Evolutionary conservation across 1,140 invertebrate species (phyloP).

Genomic region (Zaprionus capensis): DNA sequence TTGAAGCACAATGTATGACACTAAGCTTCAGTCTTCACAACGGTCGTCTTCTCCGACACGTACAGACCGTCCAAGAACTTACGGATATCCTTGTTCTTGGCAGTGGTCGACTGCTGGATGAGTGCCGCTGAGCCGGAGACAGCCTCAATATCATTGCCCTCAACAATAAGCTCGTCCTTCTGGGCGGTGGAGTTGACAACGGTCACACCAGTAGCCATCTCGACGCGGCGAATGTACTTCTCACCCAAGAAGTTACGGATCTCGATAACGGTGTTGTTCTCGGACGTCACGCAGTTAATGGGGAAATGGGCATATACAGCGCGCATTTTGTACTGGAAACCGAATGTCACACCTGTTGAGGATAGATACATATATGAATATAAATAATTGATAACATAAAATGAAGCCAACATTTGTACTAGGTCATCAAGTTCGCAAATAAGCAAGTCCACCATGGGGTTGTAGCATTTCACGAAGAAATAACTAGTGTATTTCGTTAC

Average conservation of each 20-base stretch:
- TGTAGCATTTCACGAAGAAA: too few species aligned
- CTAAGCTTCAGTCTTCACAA: slow-evolving; percentile 89
- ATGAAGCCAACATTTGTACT: background rate
- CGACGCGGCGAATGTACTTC: slow-evolving; percentile 97
- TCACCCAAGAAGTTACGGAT: slow-evolving; percentile 99
- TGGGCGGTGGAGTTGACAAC: slow-evolving; percentile 96
- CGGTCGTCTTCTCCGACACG: slow-evolving; percentile 98
- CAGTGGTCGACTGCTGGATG: slow-evolving; percentile 99
- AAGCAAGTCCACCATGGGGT: background rate
- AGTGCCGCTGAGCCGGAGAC: slow-evolving; percentile 99
- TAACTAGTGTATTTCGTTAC: too few species aligned
- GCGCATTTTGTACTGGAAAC: slow-evolving; percentile 99
- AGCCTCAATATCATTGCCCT: slow-evolving; percentile 99
- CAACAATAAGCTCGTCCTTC: slow-evolving; percentile 98
- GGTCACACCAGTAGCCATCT: slow-evolving; percentile 97
- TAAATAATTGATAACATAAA: background rate
- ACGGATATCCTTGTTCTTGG: slow-evolving; percentile 99
- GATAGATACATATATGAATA: background rate
- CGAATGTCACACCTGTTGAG: slow-evolving; percentile 93
- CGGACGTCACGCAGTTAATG: slow-evolving; percentile 99
- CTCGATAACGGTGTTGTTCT: slow-evolving; percentile 95
- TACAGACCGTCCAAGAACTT: slow-evolving; percentile 99
- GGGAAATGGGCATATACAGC: slow-evolving; percentile 99
- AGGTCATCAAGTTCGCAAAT: background rate
- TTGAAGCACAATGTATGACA: slow-evolving; percentile 65